Evolutionary conservation across 2,888 invertebrate genomes (phyloP).

Genomic region (Lysandra coridon): DNA sequence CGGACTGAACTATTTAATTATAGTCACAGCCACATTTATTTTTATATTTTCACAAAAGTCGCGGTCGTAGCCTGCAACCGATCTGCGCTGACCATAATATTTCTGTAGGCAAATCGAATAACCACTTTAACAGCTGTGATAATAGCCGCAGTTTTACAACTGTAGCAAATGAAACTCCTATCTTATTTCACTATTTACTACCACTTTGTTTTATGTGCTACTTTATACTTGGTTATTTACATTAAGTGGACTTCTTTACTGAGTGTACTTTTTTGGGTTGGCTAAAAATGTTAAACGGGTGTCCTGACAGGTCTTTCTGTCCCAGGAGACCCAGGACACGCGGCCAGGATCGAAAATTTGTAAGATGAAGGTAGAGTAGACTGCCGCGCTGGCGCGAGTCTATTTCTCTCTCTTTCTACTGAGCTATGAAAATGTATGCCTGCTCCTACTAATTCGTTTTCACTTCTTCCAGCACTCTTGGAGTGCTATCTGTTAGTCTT

Average conservation of each 20-base stretch:
- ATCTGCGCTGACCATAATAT: neutral
- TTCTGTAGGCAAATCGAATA: neutral
- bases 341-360: too few species aligned
- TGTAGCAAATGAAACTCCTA: neutral
- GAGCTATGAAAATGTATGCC: too few species aligned
- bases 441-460: too few species aligned
- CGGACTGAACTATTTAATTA: too few species aligned
- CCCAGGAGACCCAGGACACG: too few species aligned
- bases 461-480: too few species aligned
- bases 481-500: too few species aligned
- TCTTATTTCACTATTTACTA: neutral
- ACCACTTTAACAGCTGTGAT: neutral
- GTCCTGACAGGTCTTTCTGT: too few species aligned
- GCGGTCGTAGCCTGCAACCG: neutral
- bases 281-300: neutral
- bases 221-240: neutral
- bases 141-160: slow-evolving; percentile 15
- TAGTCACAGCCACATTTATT: too few species aligned
- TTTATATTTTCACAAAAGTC: neutral
- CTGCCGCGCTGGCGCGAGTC: too few species aligned
- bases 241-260: neutral
- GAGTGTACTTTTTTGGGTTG: neutral
- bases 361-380: too few species aligned
- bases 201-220: neutral
- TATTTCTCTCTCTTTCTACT: too few species aligned